Evolutionary conservation across 2,113 vertebrate species (phyloP).

Genomic region (Gallinago undulata): DNA sequence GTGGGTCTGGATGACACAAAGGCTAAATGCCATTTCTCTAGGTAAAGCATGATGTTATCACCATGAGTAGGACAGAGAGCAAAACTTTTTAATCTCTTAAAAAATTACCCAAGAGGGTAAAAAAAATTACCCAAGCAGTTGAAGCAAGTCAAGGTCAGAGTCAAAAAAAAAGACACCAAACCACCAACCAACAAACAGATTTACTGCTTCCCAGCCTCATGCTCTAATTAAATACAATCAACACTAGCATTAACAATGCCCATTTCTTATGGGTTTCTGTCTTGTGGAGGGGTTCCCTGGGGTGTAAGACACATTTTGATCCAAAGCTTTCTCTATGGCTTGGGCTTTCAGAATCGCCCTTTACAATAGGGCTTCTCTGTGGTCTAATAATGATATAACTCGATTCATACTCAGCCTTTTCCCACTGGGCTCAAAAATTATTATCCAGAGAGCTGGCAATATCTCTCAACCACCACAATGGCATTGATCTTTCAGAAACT

Average conservation of each 20-base stretch:
- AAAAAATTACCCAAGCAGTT: not conserved
- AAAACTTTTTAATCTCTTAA: not conserved
- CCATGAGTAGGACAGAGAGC: not conserved
- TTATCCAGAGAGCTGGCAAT: not conserved
- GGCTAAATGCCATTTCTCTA: not conserved
- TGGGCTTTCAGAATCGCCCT: not conserved
- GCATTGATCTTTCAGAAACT: not conserved
- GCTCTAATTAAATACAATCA: conserved; percentile 47
- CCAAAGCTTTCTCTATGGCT: not conserved
- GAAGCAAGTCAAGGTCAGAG: conserved; percentile 8
- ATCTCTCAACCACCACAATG: not conserved
- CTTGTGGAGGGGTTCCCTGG: not conserved
- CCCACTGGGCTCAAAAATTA: not conserved
- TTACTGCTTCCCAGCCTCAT: conserved; percentile 18
- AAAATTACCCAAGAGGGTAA: not conserved
- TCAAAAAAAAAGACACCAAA: not conserved
- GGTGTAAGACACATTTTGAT: not conserved
- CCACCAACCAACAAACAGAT: not conserved
- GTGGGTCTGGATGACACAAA: not conserved
- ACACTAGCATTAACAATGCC: conserved; percentile 13
- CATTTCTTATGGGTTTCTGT: not conserved
- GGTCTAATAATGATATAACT: not conserved
- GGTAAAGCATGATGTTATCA: not conserved
- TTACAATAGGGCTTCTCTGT: not conserved
- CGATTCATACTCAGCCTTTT: not conserved